Evolutionary conservation across 2,113 vertebrate genomes (phyloP).

Genomic region (Cyprinodon brontotheroides): DNA sequence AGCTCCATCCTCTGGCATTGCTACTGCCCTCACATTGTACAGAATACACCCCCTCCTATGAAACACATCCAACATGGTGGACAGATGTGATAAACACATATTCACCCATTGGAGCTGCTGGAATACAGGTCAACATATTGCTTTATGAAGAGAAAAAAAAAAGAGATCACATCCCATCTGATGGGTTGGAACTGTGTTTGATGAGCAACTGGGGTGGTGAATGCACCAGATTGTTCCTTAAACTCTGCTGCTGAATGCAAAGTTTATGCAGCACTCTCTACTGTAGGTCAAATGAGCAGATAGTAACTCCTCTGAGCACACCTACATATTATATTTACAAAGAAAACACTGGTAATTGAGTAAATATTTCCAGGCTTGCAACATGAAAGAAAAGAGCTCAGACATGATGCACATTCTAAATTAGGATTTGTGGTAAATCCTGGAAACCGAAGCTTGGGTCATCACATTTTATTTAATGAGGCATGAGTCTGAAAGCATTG

Average conservation of each 20-base stretch:
- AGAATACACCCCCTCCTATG: constrained; percentile 6
- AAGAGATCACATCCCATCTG: constrained; percentile 44
- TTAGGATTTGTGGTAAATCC: constrained; percentile 12
- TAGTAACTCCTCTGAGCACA: constrained; percentile 1
- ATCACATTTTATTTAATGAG: too few species aligned
- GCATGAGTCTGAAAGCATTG: too few species aligned
- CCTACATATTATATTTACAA: neutral
- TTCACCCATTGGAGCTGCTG: constrained; percentile 34
- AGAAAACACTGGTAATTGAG: neutral
- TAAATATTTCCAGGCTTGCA: constrained; percentile 1
- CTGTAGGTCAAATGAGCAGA: constrained; percentile 1
- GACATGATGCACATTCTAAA: neutral
- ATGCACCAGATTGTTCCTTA: constrained; percentile 16
- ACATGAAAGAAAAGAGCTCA: neutral
- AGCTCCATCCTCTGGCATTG: neutral
- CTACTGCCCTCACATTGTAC: constrained; percentile 7
- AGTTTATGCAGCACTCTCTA: constrained; percentile 9
- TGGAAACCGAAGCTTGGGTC: neutral
- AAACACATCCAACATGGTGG: constrained; percentile 27
- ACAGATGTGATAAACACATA: constrained; percentile 54
- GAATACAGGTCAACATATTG: constrained; percentile 49
- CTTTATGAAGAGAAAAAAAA: constrained; percentile 40
- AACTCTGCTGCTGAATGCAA: neutral
- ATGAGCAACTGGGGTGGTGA: constrained; percentile 15
- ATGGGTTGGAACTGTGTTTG: constrained; percentile 22